Base-by-base conservation (phyloP, 1,140 invertebrate genomes). In the Aphelenchoides besseyi region DNA sequence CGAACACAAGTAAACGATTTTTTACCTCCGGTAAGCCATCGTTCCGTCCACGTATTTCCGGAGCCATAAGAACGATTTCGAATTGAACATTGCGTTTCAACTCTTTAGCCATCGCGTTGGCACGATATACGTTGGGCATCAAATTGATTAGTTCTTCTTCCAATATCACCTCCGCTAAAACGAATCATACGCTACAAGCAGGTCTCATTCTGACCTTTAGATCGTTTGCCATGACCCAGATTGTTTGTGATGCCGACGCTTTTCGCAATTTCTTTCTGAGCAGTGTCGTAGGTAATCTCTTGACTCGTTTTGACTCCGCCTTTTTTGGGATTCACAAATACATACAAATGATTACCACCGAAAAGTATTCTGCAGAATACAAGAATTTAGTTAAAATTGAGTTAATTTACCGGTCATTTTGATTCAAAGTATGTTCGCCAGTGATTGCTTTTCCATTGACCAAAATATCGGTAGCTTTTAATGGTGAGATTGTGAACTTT, bases 51-150 rank as follows among this genome's bases (percentile, higher is more conserved):
- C 88, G 73, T 57, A 87, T 87, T 74, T 89, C 86, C 26, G 89
- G 87, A 23, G 88, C 85, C 41, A 89, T 86, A 32, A 90, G 84
- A 69, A 89, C 82, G 23, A 89, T 85, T 75, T 89, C 89, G 80
- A 89, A 90, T 72, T 86, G 87, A 36, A 88, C 86, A 69, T 85
- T 85, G 74, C 88, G 88, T 63, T 89, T 88, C 33, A 90, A 78
- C 73, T 89, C 88, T 73, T 88, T 87, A 70, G 87, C 88, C 75
- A 90, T 89, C 33, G 85, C 85, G 79, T 90, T 90, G 2, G 88
- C 89, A 77, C 89, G 86, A 69, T 88, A 86, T 16, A 90, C 86
- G 16, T 86, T 84, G 2, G 89, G 89, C 73, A 90, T 82, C 32
- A 89, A 79, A 74, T 89, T 88, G 29, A 89, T 70, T 26, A 90